phyloP scores from a whole-genome alignment of 2,113 vertebrate genomes.

The Prunella fulvescens region DNA sequence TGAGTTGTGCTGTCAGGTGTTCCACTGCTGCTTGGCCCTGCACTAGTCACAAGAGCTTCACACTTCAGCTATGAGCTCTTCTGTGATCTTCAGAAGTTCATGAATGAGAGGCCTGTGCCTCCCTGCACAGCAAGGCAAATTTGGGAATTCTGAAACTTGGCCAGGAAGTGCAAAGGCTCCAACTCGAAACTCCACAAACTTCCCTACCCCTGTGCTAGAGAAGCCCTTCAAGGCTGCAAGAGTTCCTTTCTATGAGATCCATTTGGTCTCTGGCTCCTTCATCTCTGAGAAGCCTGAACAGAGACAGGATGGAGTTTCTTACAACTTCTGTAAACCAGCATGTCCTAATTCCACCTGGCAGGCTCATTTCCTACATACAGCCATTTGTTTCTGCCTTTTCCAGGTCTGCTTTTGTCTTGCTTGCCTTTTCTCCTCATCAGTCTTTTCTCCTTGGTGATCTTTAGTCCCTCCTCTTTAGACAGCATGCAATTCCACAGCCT shows the following conservation, averaged over 20 bases:
- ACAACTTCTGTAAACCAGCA: neutral
- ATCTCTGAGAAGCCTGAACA: neutral
- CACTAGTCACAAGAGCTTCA: neutral
- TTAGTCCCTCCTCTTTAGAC: neutral
- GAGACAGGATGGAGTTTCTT: neutral
- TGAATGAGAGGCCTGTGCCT: neutral
- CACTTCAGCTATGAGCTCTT: neutral
- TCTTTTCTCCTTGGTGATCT: neutral
- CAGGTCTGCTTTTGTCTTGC: neutral
- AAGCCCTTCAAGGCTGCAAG: neutral
- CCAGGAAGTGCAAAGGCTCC: neutral
- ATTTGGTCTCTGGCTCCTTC: neutral
- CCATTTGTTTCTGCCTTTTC: neutral
- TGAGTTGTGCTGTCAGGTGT: rapidly evolving
- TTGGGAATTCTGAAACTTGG: neutral
- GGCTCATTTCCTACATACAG: neutral
- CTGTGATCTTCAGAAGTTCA: neutral
- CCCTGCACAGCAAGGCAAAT: neutral
- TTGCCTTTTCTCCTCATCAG: neutral
- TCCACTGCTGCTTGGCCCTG: neutral
- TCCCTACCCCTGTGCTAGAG: neutral
- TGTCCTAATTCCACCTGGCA: neutral
- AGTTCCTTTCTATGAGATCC: neutral
- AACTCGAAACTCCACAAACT: neutral
- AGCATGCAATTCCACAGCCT: neutral